Percentiles rank a stretch among this genome's conserved stretches.
Conservation (phyloP, 2,797 vertebrate genomes). For the Sebastes aleutianus region DNA sequence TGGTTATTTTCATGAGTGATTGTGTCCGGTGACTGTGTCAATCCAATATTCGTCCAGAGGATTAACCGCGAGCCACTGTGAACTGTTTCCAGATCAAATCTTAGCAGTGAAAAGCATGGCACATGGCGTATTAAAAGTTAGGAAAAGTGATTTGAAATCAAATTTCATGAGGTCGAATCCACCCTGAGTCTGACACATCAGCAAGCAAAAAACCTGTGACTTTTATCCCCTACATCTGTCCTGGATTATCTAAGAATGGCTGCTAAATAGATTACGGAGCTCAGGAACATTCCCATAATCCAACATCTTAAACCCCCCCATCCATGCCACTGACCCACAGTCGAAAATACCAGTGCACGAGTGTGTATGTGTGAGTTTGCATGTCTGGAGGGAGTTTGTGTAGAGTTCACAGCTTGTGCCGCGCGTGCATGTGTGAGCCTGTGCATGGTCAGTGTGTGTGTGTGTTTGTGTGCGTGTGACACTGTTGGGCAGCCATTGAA, state of each 20-base stretch:
- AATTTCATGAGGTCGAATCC: slow-evolving; percentile 12
- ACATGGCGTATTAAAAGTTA: not conserved
- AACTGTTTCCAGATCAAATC: slow-evolving; percentile 4
- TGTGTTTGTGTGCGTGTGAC: slow-evolving; percentile 13
- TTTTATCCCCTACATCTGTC: slow-evolving; percentile 58
- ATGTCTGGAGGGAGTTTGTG: slow-evolving; percentile 16
- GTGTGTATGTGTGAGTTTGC: slow-evolving; percentile 12
- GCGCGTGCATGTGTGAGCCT: not conserved
- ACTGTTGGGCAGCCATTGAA: slow-evolving; percentile 28
- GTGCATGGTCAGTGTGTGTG: not conserved
- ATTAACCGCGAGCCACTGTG: slow-evolving; percentile 13
- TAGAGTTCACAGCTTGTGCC: slow-evolving; percentile 21
- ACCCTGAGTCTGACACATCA: slow-evolving; percentile 16
- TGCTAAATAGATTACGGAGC: slow-evolving; percentile 68
- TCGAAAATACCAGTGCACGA: slow-evolving; percentile 17
- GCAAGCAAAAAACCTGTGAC: slow-evolving; percentile 42
- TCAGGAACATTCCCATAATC: slow-evolving; percentile 60
- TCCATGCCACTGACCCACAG: slow-evolving; percentile 53
- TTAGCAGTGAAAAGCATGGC: not conserved
- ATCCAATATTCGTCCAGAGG: slow-evolving; percentile 1
- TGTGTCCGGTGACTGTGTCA: slow-evolving; percentile 15
- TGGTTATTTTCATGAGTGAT: not conserved
- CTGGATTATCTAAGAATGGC: slow-evolving; percentile 67
- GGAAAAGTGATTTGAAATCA: not conserved
- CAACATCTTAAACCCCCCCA: slow-evolving; percentile 41